These are phyloP conservation scores for Bombus waltoni DNA, from an alignment of 1,140 invertebrate species.

Conservation along the genomic window DNA sequence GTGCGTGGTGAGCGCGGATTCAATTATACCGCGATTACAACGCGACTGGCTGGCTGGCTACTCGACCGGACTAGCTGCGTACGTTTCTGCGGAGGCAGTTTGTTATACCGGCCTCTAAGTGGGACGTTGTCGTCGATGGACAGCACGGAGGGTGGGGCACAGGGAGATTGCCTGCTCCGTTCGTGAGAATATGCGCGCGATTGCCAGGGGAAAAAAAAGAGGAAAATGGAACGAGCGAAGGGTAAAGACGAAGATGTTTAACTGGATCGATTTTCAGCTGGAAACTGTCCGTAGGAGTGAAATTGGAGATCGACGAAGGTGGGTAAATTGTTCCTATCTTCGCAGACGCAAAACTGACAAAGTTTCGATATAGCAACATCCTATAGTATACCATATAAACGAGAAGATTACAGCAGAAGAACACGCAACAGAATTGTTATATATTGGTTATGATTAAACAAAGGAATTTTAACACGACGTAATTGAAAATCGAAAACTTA, in stretches of 20 bases:
- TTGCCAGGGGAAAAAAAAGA: not conserved
- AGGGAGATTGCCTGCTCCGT: not conserved
- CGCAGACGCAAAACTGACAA: too few species aligned
- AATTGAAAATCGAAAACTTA: not conserved
- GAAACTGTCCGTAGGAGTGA: too few species aligned
- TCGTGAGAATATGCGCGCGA: conserved; percentile 47
- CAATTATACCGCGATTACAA: conserved; percentile 81
- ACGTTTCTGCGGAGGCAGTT: conserved; percentile 49
- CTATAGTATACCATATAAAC: too few species aligned
- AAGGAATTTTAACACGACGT: not conserved
- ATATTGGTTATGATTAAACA: not conserved
- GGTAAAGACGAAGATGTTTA: not conserved
- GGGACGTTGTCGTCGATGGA: conserved; percentile 43
- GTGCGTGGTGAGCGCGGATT: conserved; percentile 70
- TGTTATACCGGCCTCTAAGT: conserved; percentile 63
- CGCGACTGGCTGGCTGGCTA: conserved; percentile 57
- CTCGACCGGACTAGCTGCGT: conserved; percentile 31
- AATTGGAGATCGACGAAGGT: not conserved
- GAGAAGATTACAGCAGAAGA: too few species aligned
- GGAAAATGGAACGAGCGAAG: not conserved
- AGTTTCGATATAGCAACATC: not conserved
- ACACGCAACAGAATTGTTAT: too few species aligned
- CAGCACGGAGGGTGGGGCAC: not conserved
- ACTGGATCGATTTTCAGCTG: too few species aligned
- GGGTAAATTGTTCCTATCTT: not conserved